Conservation (phyloP, 1,140 invertebrate genomes). For the Amyelois transitella region DNA sequence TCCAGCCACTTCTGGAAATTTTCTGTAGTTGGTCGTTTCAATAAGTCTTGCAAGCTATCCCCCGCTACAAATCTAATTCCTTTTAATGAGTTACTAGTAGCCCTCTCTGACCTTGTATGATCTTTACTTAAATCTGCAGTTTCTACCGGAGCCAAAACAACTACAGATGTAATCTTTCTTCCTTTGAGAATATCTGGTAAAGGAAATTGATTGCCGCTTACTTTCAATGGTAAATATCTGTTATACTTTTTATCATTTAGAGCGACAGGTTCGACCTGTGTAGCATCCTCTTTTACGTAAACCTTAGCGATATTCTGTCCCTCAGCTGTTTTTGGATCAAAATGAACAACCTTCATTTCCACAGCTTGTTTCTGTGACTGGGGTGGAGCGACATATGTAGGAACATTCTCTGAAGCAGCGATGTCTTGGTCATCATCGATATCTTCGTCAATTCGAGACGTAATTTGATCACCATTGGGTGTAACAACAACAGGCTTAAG, state of each 20-base stretch:
- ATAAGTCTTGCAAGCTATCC: slow-evolving; percentile 82
- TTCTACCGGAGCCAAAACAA: slow-evolving; percentile 86
- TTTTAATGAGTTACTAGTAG: slow-evolving; percentile 67
- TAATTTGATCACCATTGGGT: slow-evolving; percentile 75
- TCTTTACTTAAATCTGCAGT: slow-evolving; percentile 74
- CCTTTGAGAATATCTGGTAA: slow-evolving; percentile 84
- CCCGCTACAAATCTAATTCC: slow-evolving; percentile 79
- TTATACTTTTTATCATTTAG: slow-evolving; percentile 85
- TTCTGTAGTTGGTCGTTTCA: slow-evolving; percentile 82
- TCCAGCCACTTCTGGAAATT: slow-evolving; percentile 88
- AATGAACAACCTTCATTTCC: slow-evolving; percentile 89
- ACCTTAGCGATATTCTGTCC: slow-evolving; percentile 81
- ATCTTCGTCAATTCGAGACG: slow-evolving; percentile 72
- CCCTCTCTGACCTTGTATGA: slow-evolving; percentile 60
- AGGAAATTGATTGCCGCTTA: slow-evolving; percentile 88
- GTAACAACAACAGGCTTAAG: slow-evolving; percentile 78
- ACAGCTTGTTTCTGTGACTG: slow-evolving; percentile 76
- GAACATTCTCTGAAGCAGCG: slow-evolving; percentile 61
- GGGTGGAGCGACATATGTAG: slow-evolving; percentile 59
- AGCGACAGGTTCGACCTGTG: slow-evolving; percentile 82
- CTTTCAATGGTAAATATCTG: slow-evolving; percentile 87
- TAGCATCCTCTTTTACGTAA: slow-evolving; percentile 83
- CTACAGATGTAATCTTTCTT: slow-evolving; percentile 85
- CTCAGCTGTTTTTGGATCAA: slow-evolving; percentile 83
- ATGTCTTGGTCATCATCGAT: slow-evolving; percentile 65